phyloP scores from a whole-genome alignment of 1,140 invertebrate genomes.

The Zaprionus taronus region DNA sequence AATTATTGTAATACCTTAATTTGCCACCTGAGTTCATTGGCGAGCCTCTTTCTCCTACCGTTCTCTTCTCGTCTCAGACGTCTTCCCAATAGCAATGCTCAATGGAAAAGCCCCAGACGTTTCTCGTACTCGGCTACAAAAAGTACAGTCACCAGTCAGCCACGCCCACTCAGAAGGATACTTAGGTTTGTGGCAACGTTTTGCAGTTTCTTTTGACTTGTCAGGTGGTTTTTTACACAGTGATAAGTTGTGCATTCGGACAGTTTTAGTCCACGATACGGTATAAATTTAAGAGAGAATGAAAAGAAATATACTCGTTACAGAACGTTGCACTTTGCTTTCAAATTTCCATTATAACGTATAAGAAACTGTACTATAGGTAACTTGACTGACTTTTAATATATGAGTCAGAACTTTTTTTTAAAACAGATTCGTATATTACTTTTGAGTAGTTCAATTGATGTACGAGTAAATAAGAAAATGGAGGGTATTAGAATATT shows the following conservation, averaged over 20 bases:
- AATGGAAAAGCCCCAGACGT: slow-evolving; percentile 71
- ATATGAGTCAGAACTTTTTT: no score
- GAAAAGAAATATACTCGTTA: no score
- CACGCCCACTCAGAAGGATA: background rate
- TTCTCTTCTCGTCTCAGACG: slow-evolving; percentile 6
- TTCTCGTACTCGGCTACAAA: slow-evolving; percentile 36
- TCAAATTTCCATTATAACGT: no score
- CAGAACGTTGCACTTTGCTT: no score
- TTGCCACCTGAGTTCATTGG: slow-evolving; percentile 77
- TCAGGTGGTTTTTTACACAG: background rate
- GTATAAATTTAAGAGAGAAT: background rate
- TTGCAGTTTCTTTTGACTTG: slow-evolving; percentile 9
- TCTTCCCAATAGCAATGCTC: slow-evolving; percentile 47
- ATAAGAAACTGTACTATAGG: no score
- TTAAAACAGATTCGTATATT: no score
- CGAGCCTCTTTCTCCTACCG: slow-evolving; percentile 22
- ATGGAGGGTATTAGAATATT: no score
- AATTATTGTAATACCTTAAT: slow-evolving; percentile 78
- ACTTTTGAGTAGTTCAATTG: no score
- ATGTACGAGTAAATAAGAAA: no score
- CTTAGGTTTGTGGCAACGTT: slow-evolving; percentile 11
- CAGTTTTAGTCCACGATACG: background rate
- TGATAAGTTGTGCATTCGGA: background rate
- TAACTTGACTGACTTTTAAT: no score
- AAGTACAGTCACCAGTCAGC: slow-evolving; percentile 32